These are phyloP conservation scores for Eulemur albifrons DNA, from an alignment of 2,797 vertebrate genomes.

Conservation along the genomic window DNA sequence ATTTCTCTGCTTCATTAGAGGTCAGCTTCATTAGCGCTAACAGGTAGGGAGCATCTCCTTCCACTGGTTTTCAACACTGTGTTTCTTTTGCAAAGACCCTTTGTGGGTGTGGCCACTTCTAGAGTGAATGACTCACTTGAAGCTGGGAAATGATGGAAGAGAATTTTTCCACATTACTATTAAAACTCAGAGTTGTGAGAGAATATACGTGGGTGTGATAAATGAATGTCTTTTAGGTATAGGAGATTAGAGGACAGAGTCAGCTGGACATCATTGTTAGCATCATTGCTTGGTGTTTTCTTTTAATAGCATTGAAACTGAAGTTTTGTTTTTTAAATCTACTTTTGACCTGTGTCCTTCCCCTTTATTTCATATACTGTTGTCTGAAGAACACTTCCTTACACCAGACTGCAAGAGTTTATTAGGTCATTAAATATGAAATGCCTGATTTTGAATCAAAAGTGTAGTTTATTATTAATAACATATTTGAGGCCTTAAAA, in stretches of 20 bases:
- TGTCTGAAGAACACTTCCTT: not conserved
- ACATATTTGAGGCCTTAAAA: not conserved
- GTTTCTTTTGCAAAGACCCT: conserved; percentile 16
- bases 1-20: not conserved
- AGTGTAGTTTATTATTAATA: not conserved
- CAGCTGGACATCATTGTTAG: not conserved
- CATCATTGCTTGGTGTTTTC: not conserved
- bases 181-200: conserved; percentile 53
- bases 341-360: not conserved
- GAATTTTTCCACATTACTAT: conserved; percentile 67
- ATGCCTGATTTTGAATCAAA: not conserved
- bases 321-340: not conserved
- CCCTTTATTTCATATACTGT: not conserved
- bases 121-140: conserved; percentile 45
- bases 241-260: not conserved
- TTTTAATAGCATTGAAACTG: not conserved
- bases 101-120: not conserved
- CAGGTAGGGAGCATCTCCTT: not conserved
- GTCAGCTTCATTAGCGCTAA: not conserved
- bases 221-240: conserved; percentile 61
- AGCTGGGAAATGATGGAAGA: conserved; percentile 73
- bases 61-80: not conserved
- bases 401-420: not conserved
- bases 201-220: not conserved
- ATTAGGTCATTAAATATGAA: too few relatives aligned